A percentile compares a stretch with the other conserved stretches of the same genome.
These are phyloP conservation scores for Dendrophyllia cribrosa DNA, from an alignment of 64 coral and sea anemone species.

Conservation along the genomic window DNA sequence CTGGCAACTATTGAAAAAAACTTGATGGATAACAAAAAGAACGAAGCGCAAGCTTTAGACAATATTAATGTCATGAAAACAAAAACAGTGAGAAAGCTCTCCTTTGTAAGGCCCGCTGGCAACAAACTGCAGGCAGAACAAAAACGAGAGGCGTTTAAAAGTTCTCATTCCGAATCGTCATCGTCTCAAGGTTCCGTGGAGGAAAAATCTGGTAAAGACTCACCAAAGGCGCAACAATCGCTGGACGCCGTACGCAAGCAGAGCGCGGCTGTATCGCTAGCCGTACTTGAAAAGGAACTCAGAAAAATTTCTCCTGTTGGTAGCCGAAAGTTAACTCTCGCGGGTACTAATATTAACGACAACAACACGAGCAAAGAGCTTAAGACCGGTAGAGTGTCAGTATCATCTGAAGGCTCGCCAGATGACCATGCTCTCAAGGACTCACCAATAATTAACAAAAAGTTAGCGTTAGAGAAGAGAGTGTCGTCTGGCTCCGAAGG, in stretches of 20 bases:
- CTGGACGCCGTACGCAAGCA: constrained; percentile 62
- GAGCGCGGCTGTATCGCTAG: constrained; percentile 69
- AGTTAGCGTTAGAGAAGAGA: constrained; percentile 27
- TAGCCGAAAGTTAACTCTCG: constrained; percentile 25
- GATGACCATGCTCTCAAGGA: constrained; percentile 29
- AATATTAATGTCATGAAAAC: constrained; percentile 82
- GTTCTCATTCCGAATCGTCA: constrained; percentile 64
- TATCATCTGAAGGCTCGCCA: constrained; percentile 70
- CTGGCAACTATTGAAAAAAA: constrained; percentile 75
- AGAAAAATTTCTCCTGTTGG: constrained; percentile 79
- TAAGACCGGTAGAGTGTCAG: constrained; percentile 38
- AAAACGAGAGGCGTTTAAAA: constrained; percentile 46
- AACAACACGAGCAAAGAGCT: constrained; percentile 36
- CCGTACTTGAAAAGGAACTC: constrained; percentile 83
- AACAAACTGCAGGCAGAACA: constrained; percentile 18
- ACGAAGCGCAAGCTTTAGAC: constrained; percentile 75
- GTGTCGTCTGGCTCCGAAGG: constrained; percentile 59
- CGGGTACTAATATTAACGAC: constrained; percentile 2
- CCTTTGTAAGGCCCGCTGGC: constrained; percentile 14
- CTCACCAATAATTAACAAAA: constrained; percentile 34
- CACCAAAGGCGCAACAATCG: not conserved
- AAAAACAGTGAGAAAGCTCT: constrained; percentile 49
- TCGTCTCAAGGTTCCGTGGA: constrained; percentile 86
- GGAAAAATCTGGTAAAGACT: constrained; percentile 52
- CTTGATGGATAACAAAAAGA: constrained; percentile 77